Evolutionary conservation across 2,113 vertebrate species (phyloP).

Genomic region (Turnix velox): DNA sequence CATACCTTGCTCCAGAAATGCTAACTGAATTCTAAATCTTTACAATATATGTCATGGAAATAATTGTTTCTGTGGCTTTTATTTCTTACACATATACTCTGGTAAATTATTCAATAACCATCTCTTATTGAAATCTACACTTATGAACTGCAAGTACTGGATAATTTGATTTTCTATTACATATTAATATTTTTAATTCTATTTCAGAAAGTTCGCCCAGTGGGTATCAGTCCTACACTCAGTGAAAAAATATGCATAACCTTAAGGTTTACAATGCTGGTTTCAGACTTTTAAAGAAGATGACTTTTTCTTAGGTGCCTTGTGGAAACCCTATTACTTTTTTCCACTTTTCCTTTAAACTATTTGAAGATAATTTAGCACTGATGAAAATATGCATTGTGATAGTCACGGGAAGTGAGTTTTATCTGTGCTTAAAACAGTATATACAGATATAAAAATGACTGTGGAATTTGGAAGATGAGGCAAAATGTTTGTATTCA

Average conservation of each 20-base stretch:
- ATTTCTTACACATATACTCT: neutral
- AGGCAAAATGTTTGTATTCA: too few relatives aligned
- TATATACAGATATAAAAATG: neutral
- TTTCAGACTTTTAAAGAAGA: neutral
- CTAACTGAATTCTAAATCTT: neutral
- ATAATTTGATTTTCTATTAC: neutral
- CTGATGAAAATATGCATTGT: neutral
- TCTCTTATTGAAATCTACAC: neutral
- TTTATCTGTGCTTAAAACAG: neutral
- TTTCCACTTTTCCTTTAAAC: neutral
- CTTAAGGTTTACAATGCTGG: neutral
- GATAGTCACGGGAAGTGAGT: neutral
- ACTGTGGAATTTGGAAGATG: too few relatives aligned
- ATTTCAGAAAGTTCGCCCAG: neutral
- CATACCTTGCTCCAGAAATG: neutral
- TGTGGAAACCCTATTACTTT: neutral
- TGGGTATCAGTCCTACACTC: neutral
- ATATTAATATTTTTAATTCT: neutral
- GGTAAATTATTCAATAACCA: neutral
- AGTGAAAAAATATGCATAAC: neutral
- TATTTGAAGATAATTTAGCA: neutral
- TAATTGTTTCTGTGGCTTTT: neutral
- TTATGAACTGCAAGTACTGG: neutral
- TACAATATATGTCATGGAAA: neutral
- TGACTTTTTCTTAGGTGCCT: neutral